Evolutionary conservation across 2,888 invertebrate genomes (phyloP), one percentile per base, ranked within the genome.

Genomic region (Watsonalla cultraria): DNA sequence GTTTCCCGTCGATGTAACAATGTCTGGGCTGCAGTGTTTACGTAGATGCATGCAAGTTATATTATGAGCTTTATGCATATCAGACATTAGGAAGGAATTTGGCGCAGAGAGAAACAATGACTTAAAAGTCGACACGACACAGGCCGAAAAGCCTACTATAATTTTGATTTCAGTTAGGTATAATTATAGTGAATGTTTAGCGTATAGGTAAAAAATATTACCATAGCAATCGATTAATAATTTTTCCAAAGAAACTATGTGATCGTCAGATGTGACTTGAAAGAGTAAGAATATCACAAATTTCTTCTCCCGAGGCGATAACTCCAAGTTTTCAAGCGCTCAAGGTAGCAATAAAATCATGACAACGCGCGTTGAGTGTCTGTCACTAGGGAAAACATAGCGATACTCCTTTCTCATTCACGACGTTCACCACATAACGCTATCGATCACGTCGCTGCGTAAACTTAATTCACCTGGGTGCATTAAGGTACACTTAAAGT

Each of bases 331-430:
- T 64, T 61, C 62, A 60, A 60, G 62, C 60, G 63, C 60, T 62
- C 61, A 61, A 58, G 60, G 59, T 60, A 56, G 59, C 56, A 68
- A 67, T 62, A 62, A 66, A 64, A 64, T 64, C 55, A 53, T 57
- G 52, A 51, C 59, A 57, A 54, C 55, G 54, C 56, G 61, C 53
- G 13, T 61, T 65, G 66, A 72, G 70, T 66, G 58, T 60, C 60
- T 67, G 71, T 70, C 74, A 67, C 69, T 61, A 59, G 66, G 65
- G 70, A 67, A 66, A 65, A 64, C 65, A 54, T 49, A 59, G 66
- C 63, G 66, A 65, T 61, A 65, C 56, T 54, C 55, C 59, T 56
- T 65, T 65, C 54, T 51, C 37, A 54, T 49, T 35, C 35, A 8
- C 49, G 14, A 39, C 33, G 13, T 47, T 33, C 15, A 15, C 11